These are phyloP conservation scores for Cinara cedri DNA, from an alignment of 2,888 invertebrate species.

Conservation along the genomic window DNA sequence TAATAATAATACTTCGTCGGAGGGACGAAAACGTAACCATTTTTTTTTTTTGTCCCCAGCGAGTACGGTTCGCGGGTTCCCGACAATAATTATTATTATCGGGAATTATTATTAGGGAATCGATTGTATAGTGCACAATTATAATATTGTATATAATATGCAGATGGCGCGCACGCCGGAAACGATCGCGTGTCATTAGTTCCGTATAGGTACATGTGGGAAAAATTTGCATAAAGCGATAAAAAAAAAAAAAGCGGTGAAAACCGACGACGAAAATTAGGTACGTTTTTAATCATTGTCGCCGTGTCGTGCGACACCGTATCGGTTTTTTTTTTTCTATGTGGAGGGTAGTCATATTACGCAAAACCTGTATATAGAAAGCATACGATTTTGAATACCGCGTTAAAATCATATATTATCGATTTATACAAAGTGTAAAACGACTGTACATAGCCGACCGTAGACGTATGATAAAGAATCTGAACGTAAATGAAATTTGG, in stretches of 20 bases:
- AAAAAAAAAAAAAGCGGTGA: constrained; percentile 37
- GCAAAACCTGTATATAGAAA: too few relatives aligned
- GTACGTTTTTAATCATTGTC: neutral
- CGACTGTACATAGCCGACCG: too few relatives aligned
- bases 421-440: too few relatives aligned
- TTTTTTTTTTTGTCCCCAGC: constrained; percentile 11
- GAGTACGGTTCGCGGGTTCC: constrained; percentile 39
- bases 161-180: constrained; percentile 33
- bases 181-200: constrained; percentile 48
- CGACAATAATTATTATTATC: constrained; percentile 41
- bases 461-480: too few relatives aligned
- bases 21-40: neutral
- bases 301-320: neutral
- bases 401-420: too few relatives aligned
- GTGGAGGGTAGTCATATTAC: too few relatives aligned
- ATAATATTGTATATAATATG: neutral
- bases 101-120: constrained; percentile 3
- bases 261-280: constrained; percentile 20
- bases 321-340: too few relatives aligned
- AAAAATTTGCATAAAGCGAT: constrained; percentile 52
- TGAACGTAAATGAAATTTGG: too few relatives aligned
- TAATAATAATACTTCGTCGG: too few relatives aligned
- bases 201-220: constrained; percentile 2
- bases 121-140: constrained; percentile 10
- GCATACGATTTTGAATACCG: too few relatives aligned